These are phyloP conservation scores for Falco punctatus DNA, from an alignment of 2,113 vertebrate genomes.

Conservation along the genomic window DNA sequence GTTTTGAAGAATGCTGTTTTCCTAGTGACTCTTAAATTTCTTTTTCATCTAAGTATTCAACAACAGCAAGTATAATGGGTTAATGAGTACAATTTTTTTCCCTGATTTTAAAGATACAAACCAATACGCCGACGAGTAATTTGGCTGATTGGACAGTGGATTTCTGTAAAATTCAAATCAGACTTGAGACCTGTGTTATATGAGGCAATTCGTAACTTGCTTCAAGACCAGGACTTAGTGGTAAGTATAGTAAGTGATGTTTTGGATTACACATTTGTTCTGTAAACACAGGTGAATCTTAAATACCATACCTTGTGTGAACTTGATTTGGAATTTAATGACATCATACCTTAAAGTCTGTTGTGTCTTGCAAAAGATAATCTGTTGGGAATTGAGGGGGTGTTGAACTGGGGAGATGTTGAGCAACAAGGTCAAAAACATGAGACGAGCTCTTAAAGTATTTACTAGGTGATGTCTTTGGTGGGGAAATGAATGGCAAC, in stretches of 20 bases:
- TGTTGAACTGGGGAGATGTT: background rate
- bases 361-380: background rate
- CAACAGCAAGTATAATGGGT: background rate
- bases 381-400: background rate
- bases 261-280: background rate
- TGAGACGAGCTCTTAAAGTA: background rate
- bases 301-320: background rate
- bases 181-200: slow-evolving; percentile 94
- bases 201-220: slow-evolving; percentile 89
- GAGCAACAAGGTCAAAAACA: background rate
- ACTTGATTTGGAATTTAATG: background rate
- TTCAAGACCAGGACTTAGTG: slow-evolving; percentile 97
- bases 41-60: background rate
- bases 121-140: slow-evolving; percentile 92
- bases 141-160: slow-evolving; percentile 98
- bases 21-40: background rate
- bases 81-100: background rate
- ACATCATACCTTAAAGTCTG: background rate
- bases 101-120: slow-evolving; percentile 84
- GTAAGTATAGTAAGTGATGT: slow-evolving; percentile 75
- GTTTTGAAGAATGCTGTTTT: background rate
- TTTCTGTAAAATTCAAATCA: slow-evolving; percentile 96
- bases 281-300: background rate
- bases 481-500: background rate
- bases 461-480: background rate